phyloP scores from a whole-genome alignment of 2,888 invertebrate genomes.

The Pammene aurita region DNA sequence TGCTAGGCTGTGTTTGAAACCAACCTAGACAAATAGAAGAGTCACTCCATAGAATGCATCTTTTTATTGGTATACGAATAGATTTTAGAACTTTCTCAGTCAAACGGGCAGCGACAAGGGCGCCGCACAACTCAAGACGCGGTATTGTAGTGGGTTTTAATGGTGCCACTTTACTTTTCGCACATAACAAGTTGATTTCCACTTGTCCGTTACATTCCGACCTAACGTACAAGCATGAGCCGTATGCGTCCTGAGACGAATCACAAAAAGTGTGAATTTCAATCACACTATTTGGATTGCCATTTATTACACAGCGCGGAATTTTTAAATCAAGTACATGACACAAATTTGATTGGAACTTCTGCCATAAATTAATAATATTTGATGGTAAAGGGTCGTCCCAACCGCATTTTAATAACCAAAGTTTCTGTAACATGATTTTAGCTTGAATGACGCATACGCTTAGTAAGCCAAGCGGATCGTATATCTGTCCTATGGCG shows the following conservation, averaged over 20 bases:
- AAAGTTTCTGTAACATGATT: conserved; percentile 32
- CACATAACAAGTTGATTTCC: too few species aligned
- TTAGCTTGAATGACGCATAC: conserved; percentile 35
- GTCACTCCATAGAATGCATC: not conserved
- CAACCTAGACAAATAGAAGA: too few species aligned
- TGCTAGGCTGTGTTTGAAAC: too few species aligned
- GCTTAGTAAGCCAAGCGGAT: conserved; percentile 29
- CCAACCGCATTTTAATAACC: conserved; percentile 27
- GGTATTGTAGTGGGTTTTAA: conserved; percentile 37
- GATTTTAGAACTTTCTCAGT: conserved; percentile 22
- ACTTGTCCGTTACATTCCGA: not conserved
- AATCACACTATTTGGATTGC: conserved; percentile 8
- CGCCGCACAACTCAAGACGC: conserved; percentile 37
- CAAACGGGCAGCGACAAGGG: conserved; percentile 25
- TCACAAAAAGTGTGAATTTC: conserved; percentile 29
- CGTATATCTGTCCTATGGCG: conserved; percentile 35
- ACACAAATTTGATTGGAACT: too few species aligned
- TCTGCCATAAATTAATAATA: too few species aligned
- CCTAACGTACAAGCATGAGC: conserved; percentile 19
- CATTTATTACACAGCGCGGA: too few species aligned
- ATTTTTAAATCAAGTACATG: too few species aligned
- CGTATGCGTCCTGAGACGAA: conserved; percentile 30
- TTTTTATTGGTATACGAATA: not conserved
- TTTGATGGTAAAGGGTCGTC: conserved; percentile 2
- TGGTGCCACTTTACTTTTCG: conserved; percentile 28